A percentile compares a stretch with the other conserved stretches of the same genome.
Evolutionary conservation across 2,888 invertebrate genomes (phyloP).

Genomic region (Gari tellinella): DNA sequence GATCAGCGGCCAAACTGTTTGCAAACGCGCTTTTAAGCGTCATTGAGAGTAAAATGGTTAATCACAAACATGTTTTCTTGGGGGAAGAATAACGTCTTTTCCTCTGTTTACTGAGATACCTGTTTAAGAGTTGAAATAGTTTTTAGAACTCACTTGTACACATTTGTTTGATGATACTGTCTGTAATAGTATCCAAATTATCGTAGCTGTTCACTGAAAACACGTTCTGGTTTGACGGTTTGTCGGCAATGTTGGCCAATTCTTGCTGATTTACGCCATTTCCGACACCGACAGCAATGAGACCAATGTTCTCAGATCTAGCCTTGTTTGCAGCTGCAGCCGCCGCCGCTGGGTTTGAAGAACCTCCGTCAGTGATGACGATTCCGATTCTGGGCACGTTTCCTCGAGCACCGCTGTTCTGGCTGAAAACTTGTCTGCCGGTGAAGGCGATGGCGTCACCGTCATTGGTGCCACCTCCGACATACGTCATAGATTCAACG

Average conservation of each 20-base stretch:
- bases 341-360: conserved; percentile 54
- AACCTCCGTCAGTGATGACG: conserved; percentile 68
- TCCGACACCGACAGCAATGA: conserved; percentile 71
- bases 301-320: conserved; percentile 58
- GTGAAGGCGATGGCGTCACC: conserved; percentile 68
- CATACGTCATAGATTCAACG: conserved; percentile 61
- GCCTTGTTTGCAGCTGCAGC: conserved; percentile 60
- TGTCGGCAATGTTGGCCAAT: conserved; percentile 66
- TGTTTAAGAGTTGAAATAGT: too few relatives aligned
- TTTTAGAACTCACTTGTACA: conserved; percentile 64
- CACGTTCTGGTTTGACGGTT: conserved; percentile 59
- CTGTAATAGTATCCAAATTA: conserved; percentile 60
- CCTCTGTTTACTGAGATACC: neutral
- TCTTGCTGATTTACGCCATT: conserved; percentile 58
- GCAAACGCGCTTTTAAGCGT: too few relatives aligned
- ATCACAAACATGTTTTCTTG: too few relatives aligned
- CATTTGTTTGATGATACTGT: conserved; percentile 63
- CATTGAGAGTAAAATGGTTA: too few relatives aligned
- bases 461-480: conserved; percentile 73
- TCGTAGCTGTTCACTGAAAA: conserved; percentile 67
- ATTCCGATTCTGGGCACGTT: conserved; percentile 68
- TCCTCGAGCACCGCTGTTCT: conserved; percentile 63
- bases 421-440: conserved; percentile 63
- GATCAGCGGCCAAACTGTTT: too few relatives aligned
- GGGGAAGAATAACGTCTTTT: too few relatives aligned